phyloP scores from a whole-genome alignment of 2,113 vertebrate species.

The Trichechus manatus region DNA sequence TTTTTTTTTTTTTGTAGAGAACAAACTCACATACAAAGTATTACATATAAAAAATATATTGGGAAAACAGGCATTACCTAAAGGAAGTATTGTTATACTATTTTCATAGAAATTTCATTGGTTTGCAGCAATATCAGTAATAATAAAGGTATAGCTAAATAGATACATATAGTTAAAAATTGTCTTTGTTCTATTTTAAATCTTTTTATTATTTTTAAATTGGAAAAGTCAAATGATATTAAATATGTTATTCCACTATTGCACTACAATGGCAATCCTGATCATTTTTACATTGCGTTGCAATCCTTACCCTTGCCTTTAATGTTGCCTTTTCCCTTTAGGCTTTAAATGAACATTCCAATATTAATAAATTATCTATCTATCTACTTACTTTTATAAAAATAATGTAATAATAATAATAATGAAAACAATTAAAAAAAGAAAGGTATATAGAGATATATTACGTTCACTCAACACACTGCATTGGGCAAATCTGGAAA shows the following conservation, averaged over 20 bases:
- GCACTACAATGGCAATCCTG: background rate
- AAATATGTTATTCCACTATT: background rate
- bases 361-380: background rate
- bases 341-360: background rate
- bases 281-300: background rate
- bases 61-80: background rate
- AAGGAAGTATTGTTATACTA: background rate
- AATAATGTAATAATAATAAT: background rate
- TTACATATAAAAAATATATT: slow-evolving; percentile 50
- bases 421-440: background rate
- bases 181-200: background rate
- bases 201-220: background rate
- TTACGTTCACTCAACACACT: no score
- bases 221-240: background rate
- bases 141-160: background rate
- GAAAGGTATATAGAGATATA: background rate
- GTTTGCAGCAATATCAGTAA: background rate
- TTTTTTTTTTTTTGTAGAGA: slow-evolving; percentile 46
- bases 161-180: background rate
- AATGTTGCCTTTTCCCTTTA: background rate
- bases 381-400: background rate
- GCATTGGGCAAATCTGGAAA: no score
- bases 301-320: background rate
- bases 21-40: slow-evolving; percentile 40
- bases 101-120: background rate